These are phyloP conservation scores for Anser cygnoides DNA, from an alignment of 2,113 vertebrate species.

Conservation along the genomic window DNA sequence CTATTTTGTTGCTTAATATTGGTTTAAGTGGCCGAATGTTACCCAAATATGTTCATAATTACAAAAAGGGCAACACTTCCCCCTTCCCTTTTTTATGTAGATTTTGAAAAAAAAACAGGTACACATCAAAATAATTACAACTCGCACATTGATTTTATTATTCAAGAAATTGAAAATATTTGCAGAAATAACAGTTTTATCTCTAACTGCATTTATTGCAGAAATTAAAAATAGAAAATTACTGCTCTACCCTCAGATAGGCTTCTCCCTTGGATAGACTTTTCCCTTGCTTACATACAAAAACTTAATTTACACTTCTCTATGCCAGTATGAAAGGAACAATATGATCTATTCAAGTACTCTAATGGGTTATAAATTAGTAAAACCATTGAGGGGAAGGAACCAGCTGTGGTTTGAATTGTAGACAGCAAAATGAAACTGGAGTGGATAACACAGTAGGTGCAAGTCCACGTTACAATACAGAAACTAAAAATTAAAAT, in stretches of 20 bases:
- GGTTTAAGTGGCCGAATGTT: background rate
- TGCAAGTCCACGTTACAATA: background rate
- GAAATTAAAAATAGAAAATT: slow-evolving; percentile 7
- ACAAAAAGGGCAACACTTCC: background rate
- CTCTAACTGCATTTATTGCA: background rate
- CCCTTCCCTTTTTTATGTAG: background rate
- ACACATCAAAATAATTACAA: background rate
- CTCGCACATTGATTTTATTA: background rate
- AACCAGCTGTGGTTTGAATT: background rate
- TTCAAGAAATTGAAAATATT: background rate
- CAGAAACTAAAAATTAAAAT: background rate
- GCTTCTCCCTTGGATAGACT: background rate
- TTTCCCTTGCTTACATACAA: background rate
- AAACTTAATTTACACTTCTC: slow-evolving; percentile 40
- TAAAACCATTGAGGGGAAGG: background rate
- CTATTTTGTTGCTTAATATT: background rate
- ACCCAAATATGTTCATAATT: background rate
- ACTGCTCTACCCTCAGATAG: background rate
- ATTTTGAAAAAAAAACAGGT: background rate
- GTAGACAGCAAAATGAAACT: slow-evolving; percentile 13
- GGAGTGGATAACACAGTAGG: background rate
- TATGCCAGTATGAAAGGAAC: slow-evolving; percentile 28
- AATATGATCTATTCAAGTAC: slow-evolving; percentile 11
- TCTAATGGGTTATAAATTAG: slow-evolving; percentile 34
- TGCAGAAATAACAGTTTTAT: background rate